Conservation (phyloP, 2,113 vertebrate species). For the Sturnira hondurensis region DNA sequence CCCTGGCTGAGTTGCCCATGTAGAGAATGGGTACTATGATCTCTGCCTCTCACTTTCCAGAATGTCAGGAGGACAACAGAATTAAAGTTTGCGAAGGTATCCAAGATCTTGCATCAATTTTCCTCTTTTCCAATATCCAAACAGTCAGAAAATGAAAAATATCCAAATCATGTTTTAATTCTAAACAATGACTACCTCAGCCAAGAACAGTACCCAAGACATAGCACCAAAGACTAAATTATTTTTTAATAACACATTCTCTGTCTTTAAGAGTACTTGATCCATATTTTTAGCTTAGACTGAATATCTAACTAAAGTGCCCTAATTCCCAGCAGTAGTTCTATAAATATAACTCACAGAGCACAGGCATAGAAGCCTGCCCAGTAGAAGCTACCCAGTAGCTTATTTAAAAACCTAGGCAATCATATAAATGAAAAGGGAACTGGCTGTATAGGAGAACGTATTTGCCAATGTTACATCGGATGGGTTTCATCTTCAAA, state of each 20-base stretch:
- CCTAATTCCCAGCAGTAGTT: neutral
- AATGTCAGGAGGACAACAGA: neutral
- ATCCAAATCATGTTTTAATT: neutral
- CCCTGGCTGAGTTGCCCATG: neutral
- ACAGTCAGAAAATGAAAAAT: slow-evolving; percentile 19
- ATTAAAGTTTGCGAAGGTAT: neutral
- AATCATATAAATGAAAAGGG: too few relatives aligned
- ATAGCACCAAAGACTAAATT: neutral
- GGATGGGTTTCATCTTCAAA: too few relatives aligned
- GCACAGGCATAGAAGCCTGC: too few relatives aligned
- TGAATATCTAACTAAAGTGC: neutral
- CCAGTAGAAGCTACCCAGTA: neutral
- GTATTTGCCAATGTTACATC: too few relatives aligned
- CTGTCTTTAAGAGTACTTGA: neutral
- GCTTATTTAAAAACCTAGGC: neutral
- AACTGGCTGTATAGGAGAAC: too few relatives aligned
- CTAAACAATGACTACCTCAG: neutral
- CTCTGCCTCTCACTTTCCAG: neutral
- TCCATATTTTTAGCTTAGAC: neutral
- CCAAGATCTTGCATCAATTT: neutral
- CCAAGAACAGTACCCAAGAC: neutral
- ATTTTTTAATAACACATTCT: neutral
- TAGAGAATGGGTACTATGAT: neutral
- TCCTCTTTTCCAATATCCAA: slow-evolving; percentile 11
- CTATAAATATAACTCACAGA: neutral